Evolutionary conservation across 92 coral and sea anemone genomes (phyloP).

Genomic region (Epizoanthus stellaris): DNA sequence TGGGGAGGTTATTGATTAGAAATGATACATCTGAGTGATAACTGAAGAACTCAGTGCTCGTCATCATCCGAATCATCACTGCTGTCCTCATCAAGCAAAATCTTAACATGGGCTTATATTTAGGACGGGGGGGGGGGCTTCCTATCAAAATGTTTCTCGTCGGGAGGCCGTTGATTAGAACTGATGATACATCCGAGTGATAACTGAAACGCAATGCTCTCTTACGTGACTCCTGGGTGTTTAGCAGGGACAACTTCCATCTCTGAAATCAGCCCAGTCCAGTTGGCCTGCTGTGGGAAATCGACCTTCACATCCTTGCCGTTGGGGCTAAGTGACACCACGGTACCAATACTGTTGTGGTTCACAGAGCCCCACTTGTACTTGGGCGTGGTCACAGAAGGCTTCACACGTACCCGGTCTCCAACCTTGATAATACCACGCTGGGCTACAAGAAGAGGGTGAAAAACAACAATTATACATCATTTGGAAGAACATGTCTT

Average conservation of each 20-base stretch:
- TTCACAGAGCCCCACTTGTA: slow-evolving; percentile 99
- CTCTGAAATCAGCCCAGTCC: slow-evolving; percentile 97
- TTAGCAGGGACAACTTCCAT: slow-evolving; percentile 99
- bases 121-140: no score
- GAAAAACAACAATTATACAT: background rate
- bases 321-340: slow-evolving; percentile 94
- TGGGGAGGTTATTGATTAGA: no score
- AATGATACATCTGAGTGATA: no score
- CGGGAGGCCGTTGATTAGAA: no score
- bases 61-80: background rate
- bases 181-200: no score
- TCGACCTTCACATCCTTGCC: slow-evolving; percentile 99
- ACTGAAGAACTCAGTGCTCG: no score
- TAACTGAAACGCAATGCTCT: no score
- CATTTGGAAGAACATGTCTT: background rate
- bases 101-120: no score
- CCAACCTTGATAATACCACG: slow-evolving; percentile 96
- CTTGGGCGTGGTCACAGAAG: slow-evolving; percentile 94
- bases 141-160: no score
- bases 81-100: background rate
- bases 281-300: slow-evolving; percentile 98
- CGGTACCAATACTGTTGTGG: slow-evolving; percentile 94
- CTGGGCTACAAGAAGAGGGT: slow-evolving; percentile 62
- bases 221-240: slow-evolving; percentile 91
- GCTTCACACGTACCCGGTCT: slow-evolving; percentile 97